phyloP scores from a whole-genome alignment of 2,113 vertebrate species.

The Anseranas semipalmata region DNA sequence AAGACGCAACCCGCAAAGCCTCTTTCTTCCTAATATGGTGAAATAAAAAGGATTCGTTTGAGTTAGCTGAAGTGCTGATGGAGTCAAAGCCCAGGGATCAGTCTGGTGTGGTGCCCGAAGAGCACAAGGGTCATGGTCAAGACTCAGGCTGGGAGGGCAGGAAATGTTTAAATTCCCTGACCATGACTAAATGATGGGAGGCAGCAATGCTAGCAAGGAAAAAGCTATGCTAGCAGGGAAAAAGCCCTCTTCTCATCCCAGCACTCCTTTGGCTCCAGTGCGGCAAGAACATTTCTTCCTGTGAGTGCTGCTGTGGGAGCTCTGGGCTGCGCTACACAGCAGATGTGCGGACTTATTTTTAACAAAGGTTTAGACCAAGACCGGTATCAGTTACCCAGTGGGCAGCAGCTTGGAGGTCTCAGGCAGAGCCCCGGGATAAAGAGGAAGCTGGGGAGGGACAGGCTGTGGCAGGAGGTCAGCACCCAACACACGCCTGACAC shows the following conservation, averaged over 20 bases:
- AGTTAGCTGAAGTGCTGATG: constrained; percentile 20
- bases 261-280: neutral
- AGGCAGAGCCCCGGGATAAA: neutral
- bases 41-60: constrained; percentile 5
- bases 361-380: neutral
- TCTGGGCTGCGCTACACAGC: neutral
- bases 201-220: neutral
- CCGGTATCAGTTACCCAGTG: neutral
- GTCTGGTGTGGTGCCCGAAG: neutral
- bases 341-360: neutral
- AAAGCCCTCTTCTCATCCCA: neutral
- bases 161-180: constrained; percentile 62
- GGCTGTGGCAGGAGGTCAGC: too few relatives aligned
- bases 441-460: neutral
- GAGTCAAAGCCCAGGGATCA: neutral
- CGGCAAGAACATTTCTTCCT: neutral
- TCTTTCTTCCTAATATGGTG: constrained; percentile 74
- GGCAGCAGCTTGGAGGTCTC: neutral
- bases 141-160: constrained; percentile 24
- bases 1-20: neutral
- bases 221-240: too few relatives aligned
- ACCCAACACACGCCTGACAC: accelerated
- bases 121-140: neutral
- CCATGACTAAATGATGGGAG: constrained; percentile 11
- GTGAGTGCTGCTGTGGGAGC: accelerated